Evolutionary conservation across 2,888 invertebrate species (phyloP), one percentile per base, ranked within the genome.

Genomic region (Cryptus armator): DNA sequence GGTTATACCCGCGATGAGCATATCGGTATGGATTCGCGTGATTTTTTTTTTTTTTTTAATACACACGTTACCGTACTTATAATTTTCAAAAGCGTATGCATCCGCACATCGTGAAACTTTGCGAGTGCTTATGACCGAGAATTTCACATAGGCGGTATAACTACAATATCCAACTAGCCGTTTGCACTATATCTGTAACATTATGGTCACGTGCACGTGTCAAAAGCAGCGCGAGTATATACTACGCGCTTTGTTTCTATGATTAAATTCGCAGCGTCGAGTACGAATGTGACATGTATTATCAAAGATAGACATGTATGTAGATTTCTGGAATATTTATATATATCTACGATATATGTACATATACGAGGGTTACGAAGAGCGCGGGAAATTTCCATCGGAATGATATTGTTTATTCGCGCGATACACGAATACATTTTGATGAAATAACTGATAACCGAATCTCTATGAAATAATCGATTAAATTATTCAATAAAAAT

Each of bases 191-290:
- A 70, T 37, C 24, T 24, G 64, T 71, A 53, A 79, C 64, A 53
- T 79, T 71, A 71, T 24, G 64, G 51, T 64, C 79, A 64, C 79
- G 16, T 43, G 43, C n/a, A 51, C 70, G 70, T 37, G 70, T 79
- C 70, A 79, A 71, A 62, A 51, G 79, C 64, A 71, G 64, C 79
- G 64, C 24, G 16, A 62, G 43, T 24, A 79, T 62, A 51, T 53
- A 43, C 64, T 43, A 43, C 71, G 62, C 48, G 14, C 67, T 68
- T 77, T 77, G 77, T 77, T 68, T 77, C 68, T 56, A 68, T 77
- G 46, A 77, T 77, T 77, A 68, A 77, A 77, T 66, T 56, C 37
- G 44, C 77, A 59, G 56, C 43, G 53, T 24, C 53, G 67, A 67
- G 29, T 67, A 59, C 16, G 29, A 77, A 10, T 44, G 12, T 19